A percentile compares a stretch with the other conserved stretches of the same genome.
Evolutionary conservation across 2,888 invertebrate species (phyloP).

Genomic region (Ophonus ardosiacus): DNA sequence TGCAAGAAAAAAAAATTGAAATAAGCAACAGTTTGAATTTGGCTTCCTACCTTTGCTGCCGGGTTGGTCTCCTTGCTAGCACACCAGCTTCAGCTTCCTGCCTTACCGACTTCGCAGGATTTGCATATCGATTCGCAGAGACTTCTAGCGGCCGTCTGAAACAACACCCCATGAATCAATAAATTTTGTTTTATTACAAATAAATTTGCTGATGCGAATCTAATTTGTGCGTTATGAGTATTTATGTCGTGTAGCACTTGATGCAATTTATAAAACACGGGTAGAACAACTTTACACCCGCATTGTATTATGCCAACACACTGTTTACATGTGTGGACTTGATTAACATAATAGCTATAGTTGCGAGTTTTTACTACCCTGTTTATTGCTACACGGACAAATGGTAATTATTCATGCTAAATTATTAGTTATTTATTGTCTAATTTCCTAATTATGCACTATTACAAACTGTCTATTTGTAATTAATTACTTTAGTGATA

Average conservation of each 20-base stretch:
- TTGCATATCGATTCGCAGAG: conserved; percentile 63
- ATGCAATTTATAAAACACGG: conserved; percentile 61
- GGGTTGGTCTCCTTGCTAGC: conserved; percentile 14
- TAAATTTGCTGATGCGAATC: conserved; percentile 60
- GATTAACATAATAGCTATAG: conserved; percentile 47
- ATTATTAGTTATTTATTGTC: conserved; percentile 52
- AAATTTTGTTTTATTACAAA: conserved; percentile 63
- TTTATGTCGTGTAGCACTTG: conserved; percentile 56
- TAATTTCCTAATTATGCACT: conserved; percentile 44
- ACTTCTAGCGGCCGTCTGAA: conserved; percentile 60
- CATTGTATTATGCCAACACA: conserved; percentile 23
- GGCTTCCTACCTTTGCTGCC: conserved; percentile 8
- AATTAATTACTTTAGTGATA: background rate
- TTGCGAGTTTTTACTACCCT: conserved; percentile 47
- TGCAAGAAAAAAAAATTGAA: background rate
- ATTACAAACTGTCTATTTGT: background rate
- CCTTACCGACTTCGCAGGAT: conserved; percentile 47
- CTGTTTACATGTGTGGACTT: conserved; percentile 35
- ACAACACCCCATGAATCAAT: conserved; percentile 59
- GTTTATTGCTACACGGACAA: conserved; percentile 35
- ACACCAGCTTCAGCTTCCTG: background rate
- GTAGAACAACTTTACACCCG: conserved; percentile 31
- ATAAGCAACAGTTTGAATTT: background rate
- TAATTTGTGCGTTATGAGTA: conserved; percentile 61
- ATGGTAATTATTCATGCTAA: conserved; percentile 40